Conservation (phyloP, 2,888 invertebrate species). For the Drosophila histrio region DNA sequence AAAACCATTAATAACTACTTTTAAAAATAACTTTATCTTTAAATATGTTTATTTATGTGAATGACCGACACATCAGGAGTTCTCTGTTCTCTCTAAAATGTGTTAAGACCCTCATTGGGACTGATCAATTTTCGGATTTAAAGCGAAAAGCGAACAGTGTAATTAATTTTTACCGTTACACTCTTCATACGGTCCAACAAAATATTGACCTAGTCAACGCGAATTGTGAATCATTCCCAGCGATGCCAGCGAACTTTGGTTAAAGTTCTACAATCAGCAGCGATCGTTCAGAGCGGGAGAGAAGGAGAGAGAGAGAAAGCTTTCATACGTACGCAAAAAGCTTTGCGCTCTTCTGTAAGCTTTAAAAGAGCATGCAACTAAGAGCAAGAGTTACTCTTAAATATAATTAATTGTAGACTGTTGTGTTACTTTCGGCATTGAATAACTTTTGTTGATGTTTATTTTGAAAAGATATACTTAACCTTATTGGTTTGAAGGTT, state of each 20-base stretch:
- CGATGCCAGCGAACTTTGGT: conserved; percentile 20
- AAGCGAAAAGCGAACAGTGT: conserved; percentile 34
- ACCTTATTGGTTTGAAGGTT: conserved; percentile 52
- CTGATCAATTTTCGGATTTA: conserved; percentile 46
- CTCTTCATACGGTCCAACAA: conserved; percentile 34
- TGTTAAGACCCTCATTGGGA: conserved; percentile 9
- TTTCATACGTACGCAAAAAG: conserved; percentile 31
- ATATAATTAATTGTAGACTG: conserved; percentile 3
- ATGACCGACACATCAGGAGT: conserved; percentile 22
- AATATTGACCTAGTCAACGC: conserved; percentile 74
- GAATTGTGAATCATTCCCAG: conserved; percentile 48
- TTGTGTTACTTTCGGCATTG: conserved; percentile 30
- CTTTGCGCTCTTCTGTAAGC: conserved; percentile 38
- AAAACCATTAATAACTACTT: too few relatives aligned
- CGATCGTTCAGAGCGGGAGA: conserved; percentile 13
- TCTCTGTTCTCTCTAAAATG: conserved; percentile 1
- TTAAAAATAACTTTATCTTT: background rate
- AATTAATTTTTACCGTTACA: conserved; percentile 71
- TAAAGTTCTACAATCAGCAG: conserved; percentile 27
- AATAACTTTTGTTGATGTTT: conserved; percentile 29
- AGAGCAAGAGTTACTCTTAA: conserved; percentile 35
- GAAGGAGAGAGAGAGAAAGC: conserved; percentile 21
- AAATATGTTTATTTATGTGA: background rate
- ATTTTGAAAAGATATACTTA: conserved; percentile 29
- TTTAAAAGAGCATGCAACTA: conserved; percentile 32